Percentiles rank a stretch among this genome's conserved stretches.
These are phyloP conservation scores for Elysia crispata DNA, from an alignment of 2,888 invertebrate genomes.

Conservation along the genomic window DNA sequence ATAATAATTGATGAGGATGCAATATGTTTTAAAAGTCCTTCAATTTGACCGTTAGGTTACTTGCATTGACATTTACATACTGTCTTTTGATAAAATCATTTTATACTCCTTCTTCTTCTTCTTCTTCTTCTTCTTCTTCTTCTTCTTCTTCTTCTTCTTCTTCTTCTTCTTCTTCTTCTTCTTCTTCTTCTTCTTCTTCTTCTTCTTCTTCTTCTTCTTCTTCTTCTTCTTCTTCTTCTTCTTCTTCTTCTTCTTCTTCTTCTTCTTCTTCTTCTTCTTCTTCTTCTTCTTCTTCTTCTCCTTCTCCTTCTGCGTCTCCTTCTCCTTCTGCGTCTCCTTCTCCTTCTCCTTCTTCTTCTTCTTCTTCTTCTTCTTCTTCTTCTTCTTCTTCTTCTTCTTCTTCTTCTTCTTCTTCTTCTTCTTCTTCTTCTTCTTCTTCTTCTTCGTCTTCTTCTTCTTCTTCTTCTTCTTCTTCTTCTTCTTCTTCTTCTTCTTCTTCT, in stretches of 20 bases:
- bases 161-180: background rate
- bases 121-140: conserved; percentile 31
- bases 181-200: conserved; percentile 6
- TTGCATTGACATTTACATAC: no score
- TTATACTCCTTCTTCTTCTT: background rate
- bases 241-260: background rate
- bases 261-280: background rate
- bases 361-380: conserved; percentile 31
- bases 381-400: conserved; percentile 23
- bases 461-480: conserved; percentile 29
- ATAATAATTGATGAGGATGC: no score
- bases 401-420: background rate
- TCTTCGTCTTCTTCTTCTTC: background rate
- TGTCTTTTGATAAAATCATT: background rate
- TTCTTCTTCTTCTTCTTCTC: background rate
- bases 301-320: background rate
- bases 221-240: background rate
- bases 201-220: conserved; percentile 12
- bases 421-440: background rate
- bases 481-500: conserved; percentile 22
- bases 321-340: no score
- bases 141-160: conserved; percentile 23
- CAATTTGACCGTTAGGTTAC: no score
- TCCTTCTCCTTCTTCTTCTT: background rate
- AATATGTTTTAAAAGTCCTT: no score